Conservation (phyloP, 35 echinoderm and acorn worm species). For the Acanthaster planci region DNA sequence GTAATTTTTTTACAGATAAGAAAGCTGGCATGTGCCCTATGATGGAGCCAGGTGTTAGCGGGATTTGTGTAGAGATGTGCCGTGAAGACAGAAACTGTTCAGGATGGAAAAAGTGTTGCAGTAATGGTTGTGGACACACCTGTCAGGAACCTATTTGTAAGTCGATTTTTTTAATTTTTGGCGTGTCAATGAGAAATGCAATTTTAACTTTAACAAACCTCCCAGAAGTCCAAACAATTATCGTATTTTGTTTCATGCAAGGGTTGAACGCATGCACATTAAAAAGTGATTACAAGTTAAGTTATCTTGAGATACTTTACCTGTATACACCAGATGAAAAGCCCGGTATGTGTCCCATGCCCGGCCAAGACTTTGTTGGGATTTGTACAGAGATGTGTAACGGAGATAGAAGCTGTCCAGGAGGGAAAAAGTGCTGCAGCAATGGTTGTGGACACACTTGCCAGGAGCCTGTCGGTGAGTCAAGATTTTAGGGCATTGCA, state of each 20-base stretch:
- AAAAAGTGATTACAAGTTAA: too few relatives aligned
- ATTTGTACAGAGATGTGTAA: slow-evolving; percentile 61
- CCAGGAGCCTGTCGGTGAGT: slow-evolving; percentile 27
- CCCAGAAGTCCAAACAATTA: too few relatives aligned
- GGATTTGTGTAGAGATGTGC: neutral
- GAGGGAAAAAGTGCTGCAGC: slow-evolving; percentile 61
- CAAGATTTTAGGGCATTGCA: too few relatives aligned
- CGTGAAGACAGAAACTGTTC: neutral
- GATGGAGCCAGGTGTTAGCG: neutral
- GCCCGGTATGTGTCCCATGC: neutral
- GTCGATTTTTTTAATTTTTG: too few relatives aligned
- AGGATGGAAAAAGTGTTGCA: slow-evolving; percentile 24
- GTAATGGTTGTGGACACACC: slow-evolving; percentile 1
- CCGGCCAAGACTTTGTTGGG: slow-evolving; percentile 20
- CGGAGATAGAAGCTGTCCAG: slow-evolving; percentile 53
- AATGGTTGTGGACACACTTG: slow-evolving; percentile 76
- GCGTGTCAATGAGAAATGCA: too few relatives aligned
- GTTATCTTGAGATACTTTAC: neutral
- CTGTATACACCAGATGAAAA: neutral
- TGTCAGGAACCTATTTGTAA: neutral
- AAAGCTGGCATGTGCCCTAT: slow-evolving; percentile 12
- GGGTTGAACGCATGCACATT: too few relatives aligned
- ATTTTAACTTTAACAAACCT: too few relatives aligned
- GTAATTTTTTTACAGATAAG: neutral
- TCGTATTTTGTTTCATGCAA: too few relatives aligned